Evolutionary conservation across 92 coral and sea anemone genomes (phyloP).

Genomic region (Pocillopora meandrina): DNA sequence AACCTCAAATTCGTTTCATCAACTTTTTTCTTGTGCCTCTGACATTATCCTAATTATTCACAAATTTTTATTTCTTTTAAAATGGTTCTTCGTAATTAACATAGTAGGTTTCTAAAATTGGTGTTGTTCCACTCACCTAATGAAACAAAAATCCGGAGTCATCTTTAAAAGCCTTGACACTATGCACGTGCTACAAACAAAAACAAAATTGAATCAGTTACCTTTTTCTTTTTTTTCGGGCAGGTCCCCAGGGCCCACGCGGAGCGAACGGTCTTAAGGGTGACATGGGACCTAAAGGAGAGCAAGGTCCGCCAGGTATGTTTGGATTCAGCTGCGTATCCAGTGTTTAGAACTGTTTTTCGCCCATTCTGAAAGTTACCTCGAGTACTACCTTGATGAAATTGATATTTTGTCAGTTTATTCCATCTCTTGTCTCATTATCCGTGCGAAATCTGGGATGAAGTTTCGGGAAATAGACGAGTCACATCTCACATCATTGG

Average conservation of each 20-base stretch:
- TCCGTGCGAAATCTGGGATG: too few species aligned
- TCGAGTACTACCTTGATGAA: too few species aligned
- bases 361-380: background rate
- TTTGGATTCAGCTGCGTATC: background rate
- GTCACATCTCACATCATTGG: too few species aligned
- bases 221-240: background rate
- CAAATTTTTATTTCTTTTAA: too few species aligned
- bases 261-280: conserved; percentile 54
- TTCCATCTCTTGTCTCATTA: too few species aligned
- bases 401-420: too few species aligned
- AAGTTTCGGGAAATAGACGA: too few species aligned
- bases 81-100: too few species aligned
- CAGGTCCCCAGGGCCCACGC: conserved; percentile 60
- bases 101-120: too few species aligned
- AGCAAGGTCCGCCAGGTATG: conserved; percentile 35
- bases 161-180: too few species aligned
- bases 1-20: background rate
- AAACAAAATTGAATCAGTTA: background rate
- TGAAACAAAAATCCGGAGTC: too few species aligned
- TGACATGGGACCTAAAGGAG: conserved; percentile 45
- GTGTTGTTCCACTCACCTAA: too few species aligned
- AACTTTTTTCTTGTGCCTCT: background rate
- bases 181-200: background rate
- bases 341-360: background rate
- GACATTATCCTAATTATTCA: background rate